Evolutionary conservation across 2,113 vertebrate species (phyloP).

Genomic region (Pangasianodon hypophthalmus): DNA sequence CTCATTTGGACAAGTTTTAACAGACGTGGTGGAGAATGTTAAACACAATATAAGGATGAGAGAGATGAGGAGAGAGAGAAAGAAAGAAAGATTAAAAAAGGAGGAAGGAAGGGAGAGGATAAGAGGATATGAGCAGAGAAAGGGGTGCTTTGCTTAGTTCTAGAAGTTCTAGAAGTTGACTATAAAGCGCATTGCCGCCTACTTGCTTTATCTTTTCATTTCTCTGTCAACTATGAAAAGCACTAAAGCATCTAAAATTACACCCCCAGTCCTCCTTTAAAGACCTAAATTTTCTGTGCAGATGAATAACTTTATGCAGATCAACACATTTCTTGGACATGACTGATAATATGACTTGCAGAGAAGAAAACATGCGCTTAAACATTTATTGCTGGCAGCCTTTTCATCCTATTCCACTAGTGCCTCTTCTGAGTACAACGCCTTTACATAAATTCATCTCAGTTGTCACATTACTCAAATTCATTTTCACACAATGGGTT

Average conservation of each 20-base stretch:
- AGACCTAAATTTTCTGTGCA: slow-evolving; percentile 34
- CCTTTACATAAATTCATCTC: slow-evolving; percentile 7
- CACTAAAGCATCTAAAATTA: slow-evolving; percentile 47
- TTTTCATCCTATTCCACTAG: not conserved
- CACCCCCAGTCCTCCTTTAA: slow-evolving; percentile 18
- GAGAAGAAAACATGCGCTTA: slow-evolving; percentile 3
- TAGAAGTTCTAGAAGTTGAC: slow-evolving; percentile 4
- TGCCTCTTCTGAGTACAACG: not conserved
- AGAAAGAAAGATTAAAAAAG: not conserved
- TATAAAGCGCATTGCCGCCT: slow-evolving; percentile 20
- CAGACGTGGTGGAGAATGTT: not conserved
- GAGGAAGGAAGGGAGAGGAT: not conserved
- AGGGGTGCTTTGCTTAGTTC: not conserved
- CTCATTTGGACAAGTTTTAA: not conserved
- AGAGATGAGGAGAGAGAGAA: slow-evolving; percentile 1
- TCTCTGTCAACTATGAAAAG: slow-evolving; percentile 33
- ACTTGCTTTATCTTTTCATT: slow-evolving; percentile 29
- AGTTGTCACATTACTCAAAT: not conserved
- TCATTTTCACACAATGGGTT: not conserved
- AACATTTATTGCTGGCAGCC: not conserved
- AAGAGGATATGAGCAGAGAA: not conserved
- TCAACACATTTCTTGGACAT: slow-evolving; percentile 22
- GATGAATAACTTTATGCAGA: slow-evolving; percentile 44
- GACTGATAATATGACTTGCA: slow-evolving; percentile 43
- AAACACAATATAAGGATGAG: not conserved